Percentiles rank a stretch among this genome's conserved stretches.
Evolutionary conservation across 2,113 vertebrate species (phyloP).

Genomic region (human (Homo sapiens)): DNA sequence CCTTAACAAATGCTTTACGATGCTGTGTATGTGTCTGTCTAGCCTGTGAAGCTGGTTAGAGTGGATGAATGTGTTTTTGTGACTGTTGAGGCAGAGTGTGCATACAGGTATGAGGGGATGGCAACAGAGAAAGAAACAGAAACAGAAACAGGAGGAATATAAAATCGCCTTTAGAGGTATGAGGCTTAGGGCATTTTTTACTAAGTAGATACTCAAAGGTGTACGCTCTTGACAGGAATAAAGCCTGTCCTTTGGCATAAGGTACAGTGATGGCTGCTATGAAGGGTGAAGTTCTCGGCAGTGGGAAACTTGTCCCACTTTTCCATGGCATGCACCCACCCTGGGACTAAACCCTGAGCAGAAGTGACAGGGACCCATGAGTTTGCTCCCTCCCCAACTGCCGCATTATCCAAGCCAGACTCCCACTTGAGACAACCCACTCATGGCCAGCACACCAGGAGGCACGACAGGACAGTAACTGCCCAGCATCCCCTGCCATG

Average conservation of each 20-base stretch:
- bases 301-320: neutral
- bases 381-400: neutral
- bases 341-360: neutral
- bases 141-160: neutral
- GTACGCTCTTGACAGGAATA: neutral
- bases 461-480: neutral
- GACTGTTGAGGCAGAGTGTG: neutral
- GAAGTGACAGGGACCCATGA: too few relatives aligned
- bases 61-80: constrained; percentile 23
- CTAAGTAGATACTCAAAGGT: neutral
- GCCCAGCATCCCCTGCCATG: neutral
- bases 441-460: neutral
- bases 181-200: neutral
- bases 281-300: neutral
- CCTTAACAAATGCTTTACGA: constrained; percentile 40
- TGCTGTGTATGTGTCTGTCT: neutral
- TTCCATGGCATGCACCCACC: neutral
- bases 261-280: neutral
- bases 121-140: neutral
- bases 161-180: neutral
- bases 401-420: neutral
- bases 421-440: neutral
- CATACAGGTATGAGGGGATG: neutral
- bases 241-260: neutral
- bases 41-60: constrained; percentile 2